Conservation (phyloP, 1,140 invertebrate species). For the Drosophila pruinosa region DNA sequence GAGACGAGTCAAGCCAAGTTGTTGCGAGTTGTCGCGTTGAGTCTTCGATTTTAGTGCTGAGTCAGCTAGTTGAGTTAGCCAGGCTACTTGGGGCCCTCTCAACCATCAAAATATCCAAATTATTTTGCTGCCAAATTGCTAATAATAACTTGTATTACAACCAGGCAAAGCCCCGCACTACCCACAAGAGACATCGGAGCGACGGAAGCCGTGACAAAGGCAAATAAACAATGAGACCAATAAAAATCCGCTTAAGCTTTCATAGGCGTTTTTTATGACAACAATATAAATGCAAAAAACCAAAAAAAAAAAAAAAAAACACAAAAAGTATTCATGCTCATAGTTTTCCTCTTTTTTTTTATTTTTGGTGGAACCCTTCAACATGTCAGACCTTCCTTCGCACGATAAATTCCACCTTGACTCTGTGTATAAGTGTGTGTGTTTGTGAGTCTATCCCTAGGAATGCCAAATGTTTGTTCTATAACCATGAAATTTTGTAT, state of each 20-base stretch:
- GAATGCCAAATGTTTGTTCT: conserved; percentile 75
- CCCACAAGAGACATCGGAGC: conserved; percentile 13
- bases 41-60: conserved; percentile 42
- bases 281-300: conserved; percentile 81
- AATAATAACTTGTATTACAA: conserved; percentile 79
- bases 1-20: no score
- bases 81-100: background rate
- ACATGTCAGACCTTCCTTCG: conserved; percentile 59
- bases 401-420: conserved; percentile 76
- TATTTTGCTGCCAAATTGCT: conserved; percentile 77
- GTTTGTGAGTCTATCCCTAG: conserved; percentile 29
- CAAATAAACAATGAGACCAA: conserved; percentile 80
- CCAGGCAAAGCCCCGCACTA: background rate
- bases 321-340: conserved; percentile 45
- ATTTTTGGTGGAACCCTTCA: conserved; percentile 57
- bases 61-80: conserved; percentile 24
- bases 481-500: conserved; percentile 67
- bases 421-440: conserved; percentile 36
- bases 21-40: background rate
- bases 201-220: conserved; percentile 68
- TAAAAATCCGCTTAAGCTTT: conserved; percentile 82
- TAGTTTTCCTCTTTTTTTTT: conserved; percentile 17
- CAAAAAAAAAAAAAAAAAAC: no score
- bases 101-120: conserved; percentile 75
- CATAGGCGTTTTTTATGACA: conserved; percentile 82